These are phyloP conservation scores for Cryptus viduatorius DNA, from an alignment of 2,888 invertebrate species.

Conservation along the genomic window DNA sequence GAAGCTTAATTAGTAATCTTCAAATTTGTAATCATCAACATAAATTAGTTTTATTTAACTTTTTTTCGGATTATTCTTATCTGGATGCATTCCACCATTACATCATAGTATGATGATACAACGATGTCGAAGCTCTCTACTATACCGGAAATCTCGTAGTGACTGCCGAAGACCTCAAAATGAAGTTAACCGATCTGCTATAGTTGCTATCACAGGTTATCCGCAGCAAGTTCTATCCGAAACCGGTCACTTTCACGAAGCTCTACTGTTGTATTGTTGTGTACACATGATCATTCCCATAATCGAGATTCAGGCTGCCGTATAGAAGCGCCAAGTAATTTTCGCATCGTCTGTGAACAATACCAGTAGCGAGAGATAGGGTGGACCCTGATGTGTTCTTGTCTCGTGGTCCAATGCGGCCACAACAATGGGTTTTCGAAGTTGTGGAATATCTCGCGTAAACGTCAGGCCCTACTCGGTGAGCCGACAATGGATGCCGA, in stretches of 20 bases:
- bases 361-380: neutral
- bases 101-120: too few relatives aligned
- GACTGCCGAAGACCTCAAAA: neutral
- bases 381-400: slow-evolving; percentile 4
- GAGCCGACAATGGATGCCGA: slow-evolving; percentile 17
- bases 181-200: slow-evolving; percentile 5
- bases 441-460: slow-evolving; percentile 33
- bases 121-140: too few relatives aligned
- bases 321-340: slow-evolving; percentile 29
- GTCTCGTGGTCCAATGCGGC: slow-evolving; percentile 27
- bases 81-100: too few relatives aligned
- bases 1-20: too few relatives aligned
- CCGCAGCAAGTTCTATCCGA: neutral
- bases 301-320: slow-evolving; percentile 33
- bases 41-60: neutral
- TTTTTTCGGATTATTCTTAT: too few relatives aligned
- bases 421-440: slow-evolving; percentile 37
- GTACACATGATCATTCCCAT: slow-evolving; percentile 29
- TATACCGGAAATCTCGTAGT: neutral
- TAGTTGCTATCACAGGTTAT: neutral
- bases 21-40: too few relatives aligned
- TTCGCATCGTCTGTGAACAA: slow-evolving; percentile 25
- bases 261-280: slow-evolving; percentile 15
- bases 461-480: slow-evolving; percentile 4
- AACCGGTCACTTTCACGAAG: neutral